phyloP scores from a whole-genome alignment of 1,140 invertebrate species.

The Drosophila teissieri region DNA sequence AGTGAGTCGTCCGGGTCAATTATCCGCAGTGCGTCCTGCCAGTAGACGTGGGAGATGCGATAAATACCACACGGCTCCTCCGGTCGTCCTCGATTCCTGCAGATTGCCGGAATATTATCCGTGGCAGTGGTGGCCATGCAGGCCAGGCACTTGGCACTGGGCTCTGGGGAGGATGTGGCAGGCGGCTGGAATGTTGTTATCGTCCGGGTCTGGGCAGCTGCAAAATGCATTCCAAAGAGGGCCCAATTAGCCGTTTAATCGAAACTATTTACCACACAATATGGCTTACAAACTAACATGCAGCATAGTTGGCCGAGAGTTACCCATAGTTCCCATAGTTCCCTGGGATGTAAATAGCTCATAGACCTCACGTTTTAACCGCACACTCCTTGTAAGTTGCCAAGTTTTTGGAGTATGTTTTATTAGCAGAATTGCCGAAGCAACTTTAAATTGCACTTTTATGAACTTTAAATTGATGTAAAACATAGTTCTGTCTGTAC shows the following conservation, averaged over 20 bases:
- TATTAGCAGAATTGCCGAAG: constrained; percentile 4
- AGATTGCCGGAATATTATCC: constrained; percentile 36
- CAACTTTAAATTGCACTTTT: constrained; percentile 19
- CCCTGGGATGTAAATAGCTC: background rate
- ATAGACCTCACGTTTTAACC: constrained; percentile 11
- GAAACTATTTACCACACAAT: constrained; percentile 37
- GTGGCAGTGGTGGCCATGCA: constrained; percentile 59
- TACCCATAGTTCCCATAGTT: background rate
- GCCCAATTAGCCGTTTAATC: constrained; percentile 45
- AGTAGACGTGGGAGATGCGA: constrained; percentile 70
- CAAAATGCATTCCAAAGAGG: constrained; percentile 32
- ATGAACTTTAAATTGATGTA: constrained; percentile 24
- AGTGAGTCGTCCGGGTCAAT: constrained; percentile 16
- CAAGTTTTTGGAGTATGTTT: constrained; percentile 17
- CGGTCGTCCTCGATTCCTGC: constrained; percentile 9
- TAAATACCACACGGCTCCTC: constrained; percentile 61
- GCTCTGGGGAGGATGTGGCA: background rate
- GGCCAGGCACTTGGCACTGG: constrained; percentile 45
- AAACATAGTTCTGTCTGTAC: constrained; percentile 13
- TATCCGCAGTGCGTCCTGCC: constrained; percentile 54
- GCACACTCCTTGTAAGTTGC: background rate
- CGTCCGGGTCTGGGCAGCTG: constrained; percentile 47
- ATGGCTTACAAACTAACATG: background rate
- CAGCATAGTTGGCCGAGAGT: background rate
- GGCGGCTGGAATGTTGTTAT: constrained; percentile 29